phyloP scores from a whole-genome alignment of 2,113 vertebrate genomes.

The Daboia siamensis region DNA sequence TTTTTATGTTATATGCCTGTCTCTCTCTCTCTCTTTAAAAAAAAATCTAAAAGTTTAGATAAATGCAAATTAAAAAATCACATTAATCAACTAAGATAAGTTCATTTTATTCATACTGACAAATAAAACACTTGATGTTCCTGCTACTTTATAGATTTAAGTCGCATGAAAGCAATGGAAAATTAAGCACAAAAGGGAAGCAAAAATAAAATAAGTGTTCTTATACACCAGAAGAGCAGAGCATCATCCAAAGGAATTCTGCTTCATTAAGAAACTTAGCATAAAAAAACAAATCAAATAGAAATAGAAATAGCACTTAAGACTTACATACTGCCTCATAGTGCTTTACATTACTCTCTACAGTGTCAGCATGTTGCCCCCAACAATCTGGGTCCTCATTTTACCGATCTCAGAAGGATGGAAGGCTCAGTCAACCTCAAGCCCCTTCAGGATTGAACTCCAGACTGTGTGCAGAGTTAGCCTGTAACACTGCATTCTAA shows the following conservation, averaged over 20 bases:
- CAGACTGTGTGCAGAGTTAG: too few species aligned
- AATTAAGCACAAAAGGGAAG: not conserved
- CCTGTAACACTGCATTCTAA: too few species aligned
- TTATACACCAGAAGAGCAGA: not conserved
- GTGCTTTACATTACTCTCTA: too few species aligned
- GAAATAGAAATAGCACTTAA: not conserved
- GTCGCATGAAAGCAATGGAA: not conserved
- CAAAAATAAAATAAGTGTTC: not conserved
- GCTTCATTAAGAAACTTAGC: not conserved
- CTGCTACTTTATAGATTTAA: not conserved
- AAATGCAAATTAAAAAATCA: not conserved
- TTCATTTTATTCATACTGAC: not conserved
- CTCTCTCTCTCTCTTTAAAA: too few species aligned
- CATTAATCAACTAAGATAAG: not conserved
- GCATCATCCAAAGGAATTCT: not conserved
- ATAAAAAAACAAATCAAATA: not conserved
- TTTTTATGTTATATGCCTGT: not conserved
- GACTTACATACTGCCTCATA: too few species aligned
- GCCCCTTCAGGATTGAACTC: too few species aligned
- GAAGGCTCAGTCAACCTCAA: too few species aligned
- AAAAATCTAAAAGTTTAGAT: not conserved
- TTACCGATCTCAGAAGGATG: too few species aligned
- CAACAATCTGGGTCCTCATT: too few species aligned
- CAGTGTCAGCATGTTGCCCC: too few species aligned
- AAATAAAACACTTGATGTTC: not conserved